A percentile compares a stretch with the other conserved stretches of the same genome.
Evolutionary conservation across 2,888 invertebrate genomes (phyloP).

Genomic region (Chirona hameri): DNA sequence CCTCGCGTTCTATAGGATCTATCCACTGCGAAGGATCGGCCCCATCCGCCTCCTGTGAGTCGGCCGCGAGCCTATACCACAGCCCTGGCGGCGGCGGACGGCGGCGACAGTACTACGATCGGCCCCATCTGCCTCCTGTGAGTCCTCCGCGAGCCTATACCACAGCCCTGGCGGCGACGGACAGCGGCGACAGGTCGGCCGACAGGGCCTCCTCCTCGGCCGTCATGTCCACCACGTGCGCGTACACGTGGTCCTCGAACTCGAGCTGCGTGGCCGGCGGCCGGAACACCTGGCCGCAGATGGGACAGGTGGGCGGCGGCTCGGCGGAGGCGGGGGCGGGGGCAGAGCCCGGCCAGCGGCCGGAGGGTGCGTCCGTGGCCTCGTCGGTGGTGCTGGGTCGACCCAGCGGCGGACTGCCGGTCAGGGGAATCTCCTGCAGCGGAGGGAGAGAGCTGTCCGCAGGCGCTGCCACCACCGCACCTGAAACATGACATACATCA

Average conservation of each 20-base stretch:
- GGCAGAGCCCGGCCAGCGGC: not conserved
- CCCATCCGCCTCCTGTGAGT: too few species aligned
- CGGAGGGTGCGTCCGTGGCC: not conserved
- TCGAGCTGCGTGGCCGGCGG: not conserved
- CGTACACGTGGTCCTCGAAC: slow-evolving; percentile 24
- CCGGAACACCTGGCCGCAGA: not conserved
- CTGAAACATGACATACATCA: not conserved
- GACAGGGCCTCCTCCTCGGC: not conserved
- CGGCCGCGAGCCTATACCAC: too few species aligned
- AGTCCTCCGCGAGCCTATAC: too few species aligned
- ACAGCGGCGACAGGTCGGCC: too few species aligned
- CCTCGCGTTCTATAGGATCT: too few species aligned
- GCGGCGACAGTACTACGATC: too few species aligned
- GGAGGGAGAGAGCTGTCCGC: not conserved
- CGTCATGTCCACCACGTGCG: slow-evolving; percentile 11
- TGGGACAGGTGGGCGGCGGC: not conserved
- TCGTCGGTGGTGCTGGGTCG: not conserved
- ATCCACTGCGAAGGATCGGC: too few species aligned
- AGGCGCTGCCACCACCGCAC: not conserved
- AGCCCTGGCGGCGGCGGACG: too few species aligned
- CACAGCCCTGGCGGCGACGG: too few species aligned
- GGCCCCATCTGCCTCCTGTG: too few species aligned
- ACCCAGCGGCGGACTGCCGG: not conserved
- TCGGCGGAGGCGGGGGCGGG: not conserved
- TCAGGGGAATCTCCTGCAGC: not conserved